Evolutionary conservation across 2,888 invertebrate genomes (phyloP).

Genomic region (Drosophila histrio): DNA sequence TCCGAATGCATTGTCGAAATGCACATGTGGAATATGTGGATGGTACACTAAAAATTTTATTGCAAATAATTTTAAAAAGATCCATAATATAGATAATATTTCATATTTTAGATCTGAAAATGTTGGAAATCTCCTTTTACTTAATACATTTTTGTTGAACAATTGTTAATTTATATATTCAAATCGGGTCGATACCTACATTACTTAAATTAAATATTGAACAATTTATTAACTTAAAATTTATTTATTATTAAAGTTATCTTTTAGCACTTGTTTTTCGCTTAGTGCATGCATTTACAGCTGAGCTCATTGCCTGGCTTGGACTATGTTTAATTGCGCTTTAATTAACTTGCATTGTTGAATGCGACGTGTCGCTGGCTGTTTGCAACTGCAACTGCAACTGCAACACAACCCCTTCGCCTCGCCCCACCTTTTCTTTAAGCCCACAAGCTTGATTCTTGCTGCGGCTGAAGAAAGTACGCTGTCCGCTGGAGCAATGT

Average conservation of each 20-base stretch:
- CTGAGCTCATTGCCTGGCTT: constrained; percentile 29
- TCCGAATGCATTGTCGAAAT: neutral
- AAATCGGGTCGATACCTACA: no score
- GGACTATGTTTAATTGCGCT: constrained; percentile 67
- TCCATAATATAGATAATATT: neutral
- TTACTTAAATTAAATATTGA: no score
- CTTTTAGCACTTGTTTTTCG: constrained; percentile 3
- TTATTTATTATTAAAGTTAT: no score
- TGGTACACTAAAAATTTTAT: neutral
- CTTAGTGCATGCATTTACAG: constrained; percentile 25
- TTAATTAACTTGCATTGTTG: constrained; percentile 77
- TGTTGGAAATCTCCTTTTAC: neutral
- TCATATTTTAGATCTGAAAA: neutral
- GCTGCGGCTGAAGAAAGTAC: constrained; percentile 58
- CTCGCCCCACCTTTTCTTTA: neutral
- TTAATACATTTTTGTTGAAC: neutral
- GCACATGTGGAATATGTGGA: neutral
- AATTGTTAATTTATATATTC: no score
- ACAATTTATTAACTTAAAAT: no score
- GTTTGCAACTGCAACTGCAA: constrained; percentile 30
- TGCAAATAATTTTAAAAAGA: neutral
- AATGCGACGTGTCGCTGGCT: constrained; percentile 59
- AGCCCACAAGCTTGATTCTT: constrained; percentile 8
- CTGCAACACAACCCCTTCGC: constrained; percentile 1
- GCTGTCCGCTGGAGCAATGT: constrained; percentile 30